A percentile compares a stretch with the other conserved stretches of the same genome.
Conservation (phyloP, 30 jellyfish, hydroid and myxozoan species). For the Aurelia sp. region DNA sequence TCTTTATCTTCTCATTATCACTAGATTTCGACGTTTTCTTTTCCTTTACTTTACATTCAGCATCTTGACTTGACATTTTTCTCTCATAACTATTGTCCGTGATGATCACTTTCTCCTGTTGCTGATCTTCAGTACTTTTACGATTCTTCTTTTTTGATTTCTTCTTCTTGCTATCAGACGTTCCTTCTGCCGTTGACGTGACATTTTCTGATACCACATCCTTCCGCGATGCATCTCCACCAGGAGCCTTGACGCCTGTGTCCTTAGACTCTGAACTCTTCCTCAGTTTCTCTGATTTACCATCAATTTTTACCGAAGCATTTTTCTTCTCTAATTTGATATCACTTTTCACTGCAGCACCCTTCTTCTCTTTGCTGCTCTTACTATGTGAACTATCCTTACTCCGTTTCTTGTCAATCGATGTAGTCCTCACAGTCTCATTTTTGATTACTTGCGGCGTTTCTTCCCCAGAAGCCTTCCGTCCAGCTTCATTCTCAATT, state of each 20-base stretch:
- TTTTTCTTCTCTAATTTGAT: not conserved
- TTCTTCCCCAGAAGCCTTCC: not conserved
- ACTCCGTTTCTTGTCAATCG: too few relatives aligned
- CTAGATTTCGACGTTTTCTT: not conserved
- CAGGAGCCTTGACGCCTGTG: too few relatives aligned
- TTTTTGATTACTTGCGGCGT: not conserved
- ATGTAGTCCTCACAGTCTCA: too few relatives aligned
- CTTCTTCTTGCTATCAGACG: conserved; percentile 31
- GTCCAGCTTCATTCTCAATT: not conserved
- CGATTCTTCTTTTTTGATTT: conserved; percentile 51
- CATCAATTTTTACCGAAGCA: not conserved
- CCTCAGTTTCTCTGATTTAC: not conserved
- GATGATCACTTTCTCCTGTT: not conserved
- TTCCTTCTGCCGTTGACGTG: not conserved
- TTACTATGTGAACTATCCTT: too few relatives aligned
- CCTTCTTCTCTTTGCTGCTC: too few relatives aligned
- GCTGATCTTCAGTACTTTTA: conserved; percentile 7
- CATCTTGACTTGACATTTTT: not conserved
- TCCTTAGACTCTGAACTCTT: not conserved
- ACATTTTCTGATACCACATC: not conserved
- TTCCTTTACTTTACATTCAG: not conserved
- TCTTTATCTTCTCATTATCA: conserved; percentile 16
- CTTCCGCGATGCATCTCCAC: too few relatives aligned
- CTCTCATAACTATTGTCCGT: conserved; percentile 13
- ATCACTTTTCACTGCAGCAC: too few relatives aligned